Evolutionary conservation across 1,140 invertebrate genomes (phyloP), one percentile per base, ranked within the genome.

Genomic region (Holotrichia oblita): DNA sequence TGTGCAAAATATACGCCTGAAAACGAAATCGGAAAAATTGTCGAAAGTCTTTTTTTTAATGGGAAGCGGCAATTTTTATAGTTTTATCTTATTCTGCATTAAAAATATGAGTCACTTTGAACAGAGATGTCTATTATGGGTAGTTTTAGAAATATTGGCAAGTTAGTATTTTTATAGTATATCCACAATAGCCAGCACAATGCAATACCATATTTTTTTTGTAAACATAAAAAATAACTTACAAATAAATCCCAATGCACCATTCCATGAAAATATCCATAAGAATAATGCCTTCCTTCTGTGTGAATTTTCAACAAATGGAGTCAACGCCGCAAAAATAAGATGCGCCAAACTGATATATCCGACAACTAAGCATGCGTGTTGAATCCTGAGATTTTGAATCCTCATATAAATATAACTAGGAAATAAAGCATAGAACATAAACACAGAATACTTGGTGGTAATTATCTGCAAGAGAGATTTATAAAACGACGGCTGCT

Each of bases 401-500:
- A 79, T 42, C 75, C 73, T 34, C 48, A 78, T 73, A 69, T 84
- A 84, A 10, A 85, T 42, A 64, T 82, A 85, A 44, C 72, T 81
- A 9, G 84, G 84, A 79, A 82, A 85, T 72, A 85, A 42, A 1
- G 81, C 74, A 48, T 80, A 85, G 80, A 83, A 85, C 9, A 81
- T 75, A 72, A 85, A 85, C 9, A 82, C 55, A 9, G 84, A 85
- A 81, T 81, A 85, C 76, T 83, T 85, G 1, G 80, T 82, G 3
- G 84, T 84, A 8, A 84, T 80, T 7, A 84, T 81, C 10, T 80
- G 84, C 59, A 85, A 44, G 2, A 85, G 78, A 2, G 84, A 85
- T 75, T 85, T 85, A 77, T 85, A 85, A 78, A 85, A 85, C 0
- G 84, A 84, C 20, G 82, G 82, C 73, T 80, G 77, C 59, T 81